Evolutionary conservation across 2,113 vertebrate genomes (phyloP).

Genomic region (Ovis aries): DNA sequence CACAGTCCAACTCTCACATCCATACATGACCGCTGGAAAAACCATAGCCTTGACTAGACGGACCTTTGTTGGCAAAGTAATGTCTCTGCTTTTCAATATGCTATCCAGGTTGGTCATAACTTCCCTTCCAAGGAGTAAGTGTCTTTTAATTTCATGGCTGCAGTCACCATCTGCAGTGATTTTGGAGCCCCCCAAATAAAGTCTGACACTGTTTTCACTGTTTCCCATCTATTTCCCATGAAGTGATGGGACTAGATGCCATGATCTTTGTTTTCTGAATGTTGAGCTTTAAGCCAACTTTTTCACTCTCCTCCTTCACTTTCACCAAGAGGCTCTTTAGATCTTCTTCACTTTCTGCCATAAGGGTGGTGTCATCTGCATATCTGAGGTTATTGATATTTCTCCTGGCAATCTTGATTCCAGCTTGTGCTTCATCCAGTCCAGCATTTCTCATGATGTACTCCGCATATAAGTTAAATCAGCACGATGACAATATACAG

Average conservation of each 20-base stretch:
- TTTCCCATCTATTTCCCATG: background rate
- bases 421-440: background rate
- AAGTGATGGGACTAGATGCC: background rate
- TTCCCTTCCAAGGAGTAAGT: background rate
- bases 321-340: background rate
- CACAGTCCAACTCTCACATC: background rate
- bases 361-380: background rate
- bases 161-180: background rate
- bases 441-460: background rate
- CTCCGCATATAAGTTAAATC: background rate
- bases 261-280: background rate
- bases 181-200: background rate
- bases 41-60: background rate
- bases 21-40: background rate
- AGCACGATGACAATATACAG: background rate
- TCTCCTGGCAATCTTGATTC: background rate
- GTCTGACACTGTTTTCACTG: background rate
- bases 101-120: background rate
- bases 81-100: background rate
- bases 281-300: background rate
- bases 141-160: background rate
- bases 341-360: background rate
- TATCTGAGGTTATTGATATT: background rate
- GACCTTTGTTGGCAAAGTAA: background rate
- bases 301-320: background rate